Base-by-base conservation (phyloP, 2,113 vertebrate species). In the Coturnix japonica region DNA sequence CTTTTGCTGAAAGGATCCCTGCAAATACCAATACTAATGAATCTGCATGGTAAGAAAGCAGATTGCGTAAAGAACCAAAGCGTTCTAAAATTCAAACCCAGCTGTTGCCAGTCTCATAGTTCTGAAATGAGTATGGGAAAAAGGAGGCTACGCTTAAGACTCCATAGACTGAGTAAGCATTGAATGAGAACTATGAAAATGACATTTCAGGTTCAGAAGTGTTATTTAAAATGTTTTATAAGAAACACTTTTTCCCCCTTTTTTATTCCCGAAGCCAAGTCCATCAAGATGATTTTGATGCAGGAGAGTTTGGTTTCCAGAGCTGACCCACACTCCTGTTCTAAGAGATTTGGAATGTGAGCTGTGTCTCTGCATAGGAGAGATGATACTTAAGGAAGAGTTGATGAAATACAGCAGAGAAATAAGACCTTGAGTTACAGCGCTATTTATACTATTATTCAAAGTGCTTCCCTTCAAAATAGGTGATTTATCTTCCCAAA, bases 1-100 rank as follows among this genome's bases (percentile, higher is more conserved):
- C 64, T 83, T 94, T 89, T 91, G 67, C 89, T 65, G 67, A 89
- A 93, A 67, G 82, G 87, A 91, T 95, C 95, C 89, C 57, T 83
- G 65, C 79, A 74, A 87, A 87, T 46, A 9, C 39, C 71, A 1
- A 5, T 18, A 31, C 53, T 51, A 53, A 61, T 83, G 72, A 75
- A 89, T 95, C 92, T 94, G 87, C 81, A 74, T 92, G 76, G 65
- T 91, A 91, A 87, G 82, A 83, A 93, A 53, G 15, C 76, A 69
- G 46, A 57, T 60, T 82, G 60, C 37, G 59, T 26, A 71, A 92
- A 69, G 67, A 85, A 82, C 64, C 78, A 67, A 77, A 91, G 60
- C 61, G 94, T 78, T 89, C 22, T 81, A 72, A 85, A 92, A 83
- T 83, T 75, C 35, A 54, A 44, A 54, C 53, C 64, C 30, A 91